Evolutionary conservation across 2,888 invertebrate genomes (phyloP), one percentile per base, ranked within the genome.

Genomic region (Lottia scabra): DNA sequence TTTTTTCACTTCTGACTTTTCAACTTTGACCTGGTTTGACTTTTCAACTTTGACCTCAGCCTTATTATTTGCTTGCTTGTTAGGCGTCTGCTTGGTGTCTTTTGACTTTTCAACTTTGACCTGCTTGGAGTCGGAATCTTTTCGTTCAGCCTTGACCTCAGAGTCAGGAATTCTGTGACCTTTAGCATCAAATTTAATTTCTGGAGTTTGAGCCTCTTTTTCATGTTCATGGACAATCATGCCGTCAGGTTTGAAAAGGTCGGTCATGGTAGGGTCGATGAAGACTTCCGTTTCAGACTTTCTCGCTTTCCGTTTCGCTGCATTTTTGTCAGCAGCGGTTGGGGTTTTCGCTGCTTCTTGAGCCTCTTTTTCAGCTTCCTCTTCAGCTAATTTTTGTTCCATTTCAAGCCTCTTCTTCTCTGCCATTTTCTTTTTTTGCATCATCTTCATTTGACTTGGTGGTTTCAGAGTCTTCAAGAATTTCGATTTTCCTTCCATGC

Each of bases 231-330:
- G 75, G 12, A 78, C 73, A 10, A 77, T 74, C 6, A 75, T 23
- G 10, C 62, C 77, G 73, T 86, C 86, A n/a, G 86, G 86, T 71
- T 84, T 85, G 72, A 86, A 86, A 26, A 86, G 71, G 71, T 86
- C 86, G 8, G 79, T 81, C 78, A 83, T 81, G 38, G 83, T 80
- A 15, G 81, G 78, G 75, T 85, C 84, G 3, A 83, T 72, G 15
- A 82, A 72, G 16, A 80, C 67, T 38, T 82, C 83, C 23, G 72
- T 69, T 62, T 84, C 84, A 0, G 81, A 78, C 67, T 82, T 81
- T 68, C 79, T 73, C 26, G 75, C 72, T 63, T 82, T 81, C 68
- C 79, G 79, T 67, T 80, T 81, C 16, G 65, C 72, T 63, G 71
- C 65, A 70, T 80, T 81, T 43, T 65, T 66, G 19, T 65, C 63